These are phyloP conservation scores for Ophiothrix spiculata DNA, from an alignment of 35 echinoderm and acorn worm genomes.

Conservation along the genomic window DNA sequence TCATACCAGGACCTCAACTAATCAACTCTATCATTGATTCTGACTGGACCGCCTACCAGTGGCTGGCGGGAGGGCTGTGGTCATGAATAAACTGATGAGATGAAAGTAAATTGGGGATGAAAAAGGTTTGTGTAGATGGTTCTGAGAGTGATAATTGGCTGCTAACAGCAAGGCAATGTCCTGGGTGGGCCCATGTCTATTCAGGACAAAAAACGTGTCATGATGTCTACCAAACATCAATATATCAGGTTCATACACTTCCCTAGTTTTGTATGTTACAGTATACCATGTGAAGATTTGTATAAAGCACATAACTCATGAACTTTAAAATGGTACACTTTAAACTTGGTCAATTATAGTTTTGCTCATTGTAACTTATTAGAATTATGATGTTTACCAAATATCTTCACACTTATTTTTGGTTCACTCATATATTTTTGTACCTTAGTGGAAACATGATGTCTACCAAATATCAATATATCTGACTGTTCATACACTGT, in stretches of 20 bases:
- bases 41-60: background rate
- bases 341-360: too few species aligned
- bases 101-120: background rate
- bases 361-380: too few species aligned
- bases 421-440: too few species aligned
- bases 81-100: background rate
- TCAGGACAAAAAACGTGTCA: too few species aligned
- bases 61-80: background rate
- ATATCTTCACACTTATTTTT: too few species aligned
- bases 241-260: too few species aligned
- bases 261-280: too few species aligned
- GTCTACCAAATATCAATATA: background rate
- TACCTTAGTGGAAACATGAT: background rate
- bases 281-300: too few species aligned
- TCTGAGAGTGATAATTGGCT: conserved; percentile 7
- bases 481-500: background rate
- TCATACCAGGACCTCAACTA: background rate
- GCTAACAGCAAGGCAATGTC: background rate
- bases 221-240: too few species aligned
- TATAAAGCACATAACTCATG: too few species aligned
- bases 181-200: conserved; percentile 1
- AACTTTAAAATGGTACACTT: too few species aligned
- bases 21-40: background rate
- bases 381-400: too few species aligned
- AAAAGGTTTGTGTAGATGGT: background rate